These are phyloP conservation scores for Pangasianodon hypophthalmus DNA, from an alignment of 2,113 vertebrate genomes.

Conservation along the genomic window DNA sequence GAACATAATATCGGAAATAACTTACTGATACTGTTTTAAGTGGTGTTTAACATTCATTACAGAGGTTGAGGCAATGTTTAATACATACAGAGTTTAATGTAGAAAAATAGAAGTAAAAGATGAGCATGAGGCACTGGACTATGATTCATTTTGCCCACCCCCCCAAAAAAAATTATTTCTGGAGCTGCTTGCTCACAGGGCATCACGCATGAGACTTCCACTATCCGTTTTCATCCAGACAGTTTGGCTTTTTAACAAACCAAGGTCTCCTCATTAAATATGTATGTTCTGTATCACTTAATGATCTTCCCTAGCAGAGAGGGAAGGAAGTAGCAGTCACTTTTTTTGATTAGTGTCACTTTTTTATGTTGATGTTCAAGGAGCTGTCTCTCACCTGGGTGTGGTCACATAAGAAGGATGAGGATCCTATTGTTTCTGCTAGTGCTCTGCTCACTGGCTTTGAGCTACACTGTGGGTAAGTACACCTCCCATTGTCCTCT, in stretches of 20 bases:
- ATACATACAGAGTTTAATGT: neutral
- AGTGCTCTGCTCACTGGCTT: conserved; percentile 47
- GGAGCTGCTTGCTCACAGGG: neutral
- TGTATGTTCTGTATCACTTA: neutral
- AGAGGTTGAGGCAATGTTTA: too few relatives aligned
- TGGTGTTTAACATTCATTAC: too few relatives aligned
- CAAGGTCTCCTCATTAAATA: neutral
- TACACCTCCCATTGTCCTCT: neutral
- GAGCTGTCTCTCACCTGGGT: conserved; percentile 22
- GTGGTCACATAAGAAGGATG: conserved; percentile 58
- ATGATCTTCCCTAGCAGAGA: neutral
- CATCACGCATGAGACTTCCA: neutral
- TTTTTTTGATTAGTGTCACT: neutral
- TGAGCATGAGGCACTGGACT: too few relatives aligned
- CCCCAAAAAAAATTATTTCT: neutral
- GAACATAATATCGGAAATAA: too few relatives aligned
- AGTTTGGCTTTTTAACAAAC: neutral
- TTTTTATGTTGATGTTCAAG: conserved; percentile 18
- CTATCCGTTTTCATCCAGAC: neutral
- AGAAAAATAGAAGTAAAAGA: too few relatives aligned
- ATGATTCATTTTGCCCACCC: too few relatives aligned
- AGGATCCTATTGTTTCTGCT: conserved; percentile 59
- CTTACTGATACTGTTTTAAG: too few relatives aligned
- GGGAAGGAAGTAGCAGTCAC: neutral
- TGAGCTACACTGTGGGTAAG: conserved; percentile 63